A percentile compares a stretch with the other conserved stretches of the same genome.
Evolutionary conservation across 2,113 vertebrate genomes (phyloP).

Genomic region (Antechinus flavipes): DNA sequence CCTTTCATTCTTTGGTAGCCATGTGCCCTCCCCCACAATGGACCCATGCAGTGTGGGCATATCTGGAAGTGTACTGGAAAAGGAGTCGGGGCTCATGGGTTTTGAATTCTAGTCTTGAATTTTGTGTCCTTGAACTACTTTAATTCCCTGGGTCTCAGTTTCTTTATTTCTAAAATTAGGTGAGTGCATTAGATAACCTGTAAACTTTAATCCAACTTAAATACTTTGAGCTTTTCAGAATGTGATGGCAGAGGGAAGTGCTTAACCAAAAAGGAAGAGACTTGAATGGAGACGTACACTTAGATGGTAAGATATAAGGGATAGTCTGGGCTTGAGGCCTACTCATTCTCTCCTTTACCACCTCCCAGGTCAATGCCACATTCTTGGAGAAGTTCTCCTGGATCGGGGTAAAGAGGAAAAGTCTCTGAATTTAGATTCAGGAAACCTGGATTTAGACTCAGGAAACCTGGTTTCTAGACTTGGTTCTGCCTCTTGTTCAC

Average conservation of each 20-base stretch:
- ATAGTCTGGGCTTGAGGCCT: not conserved
- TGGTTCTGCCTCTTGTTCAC: not conserved
- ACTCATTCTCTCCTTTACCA: not conserved
- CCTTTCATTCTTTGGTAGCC: not conserved
- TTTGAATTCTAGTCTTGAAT: not conserved
- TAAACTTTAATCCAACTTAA: not conserved
- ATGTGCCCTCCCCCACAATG: not conserved
- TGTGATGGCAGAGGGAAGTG: not conserved
- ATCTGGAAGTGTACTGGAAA: not conserved
- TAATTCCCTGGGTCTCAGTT: not conserved
- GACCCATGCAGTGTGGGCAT: not conserved
- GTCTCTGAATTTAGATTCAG: not conserved
- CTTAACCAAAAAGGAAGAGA: not conserved
- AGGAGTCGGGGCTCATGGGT: not conserved
- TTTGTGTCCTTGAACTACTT: not conserved
- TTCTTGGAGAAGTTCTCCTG: not conserved
- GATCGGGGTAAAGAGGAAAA: not conserved
- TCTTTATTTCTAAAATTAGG: not conserved
- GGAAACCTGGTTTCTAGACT: not conserved
- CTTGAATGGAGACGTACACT: not conserved
- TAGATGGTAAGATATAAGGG: not conserved
- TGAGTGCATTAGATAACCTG: not conserved
- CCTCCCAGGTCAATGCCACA: not conserved
- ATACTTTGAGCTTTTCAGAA: not conserved
- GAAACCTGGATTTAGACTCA: not conserved